Conservation (phyloP, 2,888 invertebrate species). For the Dasypolia templi region DNA sequence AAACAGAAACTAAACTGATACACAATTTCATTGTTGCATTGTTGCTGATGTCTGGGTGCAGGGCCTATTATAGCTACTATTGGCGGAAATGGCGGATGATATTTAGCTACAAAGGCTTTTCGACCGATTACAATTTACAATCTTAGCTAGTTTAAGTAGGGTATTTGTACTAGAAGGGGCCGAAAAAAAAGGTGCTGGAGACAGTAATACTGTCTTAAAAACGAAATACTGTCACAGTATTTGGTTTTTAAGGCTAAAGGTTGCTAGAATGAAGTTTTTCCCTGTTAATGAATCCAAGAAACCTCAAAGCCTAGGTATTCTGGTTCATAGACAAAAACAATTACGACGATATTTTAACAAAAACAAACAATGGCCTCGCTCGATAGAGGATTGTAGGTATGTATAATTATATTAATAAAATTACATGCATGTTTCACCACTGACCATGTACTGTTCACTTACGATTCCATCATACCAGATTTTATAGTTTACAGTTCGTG, state of each 20-base stretch:
- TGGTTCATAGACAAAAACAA: background rate
- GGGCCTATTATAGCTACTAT: background rate
- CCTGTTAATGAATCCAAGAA: background rate
- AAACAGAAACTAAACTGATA: background rate
- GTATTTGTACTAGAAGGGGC: background rate
- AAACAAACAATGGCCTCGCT: background rate
- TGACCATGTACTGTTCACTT: background rate
- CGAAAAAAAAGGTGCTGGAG: background rate
- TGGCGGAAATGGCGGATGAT: too few species aligned
- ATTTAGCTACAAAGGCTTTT: background rate
- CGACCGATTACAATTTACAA: background rate
- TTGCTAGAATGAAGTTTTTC: background rate
- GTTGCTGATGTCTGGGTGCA: background rate
- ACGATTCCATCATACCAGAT: background rate
- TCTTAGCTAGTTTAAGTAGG: background rate
- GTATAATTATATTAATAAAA: background rate
- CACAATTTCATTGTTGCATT: background rate
- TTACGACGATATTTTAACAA: background rate
- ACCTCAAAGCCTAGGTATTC: background rate
- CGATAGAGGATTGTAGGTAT: background rate
- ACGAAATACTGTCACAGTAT: too few species aligned
- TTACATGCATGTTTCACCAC: background rate
- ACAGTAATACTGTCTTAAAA: too few species aligned
- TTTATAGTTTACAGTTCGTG: background rate
- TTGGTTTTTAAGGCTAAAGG: background rate